Conservation (phyloP, 1,140 invertebrate genomes). For the Penaeus vannamei region DNA sequence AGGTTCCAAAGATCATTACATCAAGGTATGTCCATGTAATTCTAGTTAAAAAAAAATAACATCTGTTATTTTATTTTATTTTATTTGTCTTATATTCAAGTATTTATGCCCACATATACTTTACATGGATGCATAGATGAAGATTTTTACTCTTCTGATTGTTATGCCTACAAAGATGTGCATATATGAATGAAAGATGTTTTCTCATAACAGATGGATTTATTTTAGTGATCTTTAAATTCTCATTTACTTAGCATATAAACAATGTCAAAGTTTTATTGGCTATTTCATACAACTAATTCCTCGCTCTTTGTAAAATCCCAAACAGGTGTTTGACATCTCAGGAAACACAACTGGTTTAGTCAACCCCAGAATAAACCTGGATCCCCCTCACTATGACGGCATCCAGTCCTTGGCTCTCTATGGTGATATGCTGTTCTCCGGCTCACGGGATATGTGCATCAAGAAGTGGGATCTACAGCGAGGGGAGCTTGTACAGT, state of each 20-base stretch:
- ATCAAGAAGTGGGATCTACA: slow-evolving; percentile 90
- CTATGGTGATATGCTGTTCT: slow-evolving; percentile 80
- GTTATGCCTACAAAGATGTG: no score
- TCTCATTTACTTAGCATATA: background rate
- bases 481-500: slow-evolving; percentile 80
- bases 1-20: slow-evolving; percentile 91
- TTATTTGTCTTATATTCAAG: background rate
- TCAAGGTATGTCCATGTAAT: slow-evolving; percentile 73
- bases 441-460: slow-evolving; percentile 88
- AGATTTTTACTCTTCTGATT: no score
- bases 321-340: slow-evolving; percentile 78
- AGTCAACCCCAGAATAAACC: slow-evolving; percentile 78
- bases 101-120: no score
- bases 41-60: slow-evolving; percentile 25
- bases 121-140: no score
- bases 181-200: no score
- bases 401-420: slow-evolving; percentile 88
- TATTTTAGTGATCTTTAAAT: no score
- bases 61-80: slow-evolving; percentile 42
- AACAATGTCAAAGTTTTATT: no score
- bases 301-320: no score
- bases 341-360: slow-evolving; percentile 75
- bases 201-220: no score
- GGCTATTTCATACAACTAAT: no score
- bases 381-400: slow-evolving; percentile 93